Conservation (phyloP, 2,888 invertebrate genomes). For the Lordiphosa andalusiaca region DNA sequence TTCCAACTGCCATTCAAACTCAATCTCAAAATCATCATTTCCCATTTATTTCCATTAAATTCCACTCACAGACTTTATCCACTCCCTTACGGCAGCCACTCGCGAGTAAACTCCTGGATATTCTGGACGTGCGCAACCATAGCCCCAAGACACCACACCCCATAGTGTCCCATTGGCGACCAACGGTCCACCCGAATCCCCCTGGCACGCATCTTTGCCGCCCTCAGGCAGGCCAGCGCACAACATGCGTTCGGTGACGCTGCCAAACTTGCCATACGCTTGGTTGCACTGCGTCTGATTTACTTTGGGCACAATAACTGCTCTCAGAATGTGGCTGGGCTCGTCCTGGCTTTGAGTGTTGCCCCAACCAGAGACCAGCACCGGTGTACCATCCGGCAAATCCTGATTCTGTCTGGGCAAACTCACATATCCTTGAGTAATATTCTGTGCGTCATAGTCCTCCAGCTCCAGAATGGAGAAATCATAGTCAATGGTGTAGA, state of each 20-base stretch:
- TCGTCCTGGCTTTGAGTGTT: slow-evolving; percentile 61
- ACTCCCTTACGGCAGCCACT: slow-evolving; percentile 66
- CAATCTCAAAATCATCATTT: background rate
- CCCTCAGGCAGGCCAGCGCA: slow-evolving; percentile 74
- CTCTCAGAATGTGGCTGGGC: slow-evolving; percentile 51
- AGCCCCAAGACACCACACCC: slow-evolving; percentile 79
- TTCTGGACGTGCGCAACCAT: slow-evolving; percentile 71
- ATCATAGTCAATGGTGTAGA: slow-evolving; percentile 79
- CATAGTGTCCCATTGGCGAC: slow-evolving; percentile 52
- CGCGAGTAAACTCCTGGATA: slow-evolving; percentile 76
- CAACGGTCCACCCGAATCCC: slow-evolving; percentile 78
- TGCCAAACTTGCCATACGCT: slow-evolving; percentile 59
- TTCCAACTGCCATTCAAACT: background rate
- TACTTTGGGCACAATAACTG: slow-evolving; percentile 67
- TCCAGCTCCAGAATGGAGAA: slow-evolving; percentile 78
- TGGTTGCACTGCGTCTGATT: slow-evolving; percentile 59
- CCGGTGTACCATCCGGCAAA: slow-evolving; percentile 59
- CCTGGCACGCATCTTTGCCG: slow-evolving; percentile 76
- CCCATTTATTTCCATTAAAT: slow-evolving; percentile 28
- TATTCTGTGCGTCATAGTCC: slow-evolving; percentile 36
- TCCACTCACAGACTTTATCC: slow-evolving; percentile 55
- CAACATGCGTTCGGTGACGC: slow-evolving; percentile 74
- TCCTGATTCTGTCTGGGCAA: slow-evolving; percentile 61
- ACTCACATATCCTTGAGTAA: slow-evolving; percentile 53
- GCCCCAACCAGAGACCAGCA: slow-evolving; percentile 78